A percentile compares a stretch with the other conserved stretches of the same genome.
These are phyloP conservation scores for Chloromyia formosa DNA, from an alignment of 2,888 invertebrate species.

Conservation along the genomic window DNA sequence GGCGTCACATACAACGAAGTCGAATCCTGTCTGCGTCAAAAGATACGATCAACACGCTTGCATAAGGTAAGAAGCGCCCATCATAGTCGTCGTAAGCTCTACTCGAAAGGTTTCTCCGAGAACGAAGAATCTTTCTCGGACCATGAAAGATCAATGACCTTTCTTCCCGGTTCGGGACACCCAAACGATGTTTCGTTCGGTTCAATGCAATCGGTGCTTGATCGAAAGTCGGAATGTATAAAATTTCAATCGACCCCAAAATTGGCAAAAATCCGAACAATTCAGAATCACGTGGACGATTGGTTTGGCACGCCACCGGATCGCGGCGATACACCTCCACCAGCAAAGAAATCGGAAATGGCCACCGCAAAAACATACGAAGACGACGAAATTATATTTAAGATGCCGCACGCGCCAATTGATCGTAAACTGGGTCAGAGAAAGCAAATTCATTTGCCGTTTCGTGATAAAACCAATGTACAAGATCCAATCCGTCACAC, in stretches of 20 bases:
- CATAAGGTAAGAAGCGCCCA: not conserved
- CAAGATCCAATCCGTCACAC: too few species aligned
- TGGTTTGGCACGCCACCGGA: not conserved
- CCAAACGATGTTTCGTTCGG: too few species aligned
- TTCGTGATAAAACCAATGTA: too few species aligned
- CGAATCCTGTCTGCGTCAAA: not conserved
- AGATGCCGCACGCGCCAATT: not conserved
- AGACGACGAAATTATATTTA: slow-evolving; percentile 20
- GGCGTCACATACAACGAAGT: slow-evolving; percentile 8
- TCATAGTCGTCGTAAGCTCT: slow-evolving; percentile 27
- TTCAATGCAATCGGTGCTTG: not conserved
- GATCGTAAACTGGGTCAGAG: not conserved
- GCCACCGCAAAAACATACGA: not conserved
- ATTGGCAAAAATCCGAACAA: not conserved
- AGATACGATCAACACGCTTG: not conserved
- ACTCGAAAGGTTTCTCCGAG: slow-evolving; percentile 35
- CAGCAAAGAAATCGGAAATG: not conserved
- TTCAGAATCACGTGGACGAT: not conserved
- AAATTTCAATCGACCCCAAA: not conserved
- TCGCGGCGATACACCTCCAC: not conserved
- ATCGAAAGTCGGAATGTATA: not conserved
- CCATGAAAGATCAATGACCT: not conserved
- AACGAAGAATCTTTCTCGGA: slow-evolving; percentile 2
- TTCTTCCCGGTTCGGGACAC: too few species aligned
- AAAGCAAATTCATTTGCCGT: too few species aligned